phyloP scores from a whole-genome alignment of 1,140 invertebrate species.

The Oreohelix idahoensis region DNA sequence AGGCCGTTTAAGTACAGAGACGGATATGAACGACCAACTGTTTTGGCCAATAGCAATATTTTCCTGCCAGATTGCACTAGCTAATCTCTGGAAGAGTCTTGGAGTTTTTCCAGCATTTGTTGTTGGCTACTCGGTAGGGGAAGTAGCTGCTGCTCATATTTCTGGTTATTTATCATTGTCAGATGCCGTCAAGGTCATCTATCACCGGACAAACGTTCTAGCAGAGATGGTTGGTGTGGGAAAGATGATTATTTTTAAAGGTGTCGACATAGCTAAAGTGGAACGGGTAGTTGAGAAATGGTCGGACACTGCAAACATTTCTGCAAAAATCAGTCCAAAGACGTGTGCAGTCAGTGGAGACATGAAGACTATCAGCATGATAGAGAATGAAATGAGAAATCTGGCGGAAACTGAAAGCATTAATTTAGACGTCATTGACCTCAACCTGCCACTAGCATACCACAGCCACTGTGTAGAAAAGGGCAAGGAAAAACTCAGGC shows the following conservation, averaged over 20 bases:
- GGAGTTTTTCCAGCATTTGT: conserved; percentile 55
- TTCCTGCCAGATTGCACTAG: conserved; percentile 59
- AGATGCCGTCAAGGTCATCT: conserved; percentile 58
- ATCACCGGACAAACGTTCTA: conserved; percentile 48
- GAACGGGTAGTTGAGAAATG: conserved; percentile 30
- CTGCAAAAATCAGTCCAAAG: conserved; percentile 51
- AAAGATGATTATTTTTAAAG: conserved; percentile 54
- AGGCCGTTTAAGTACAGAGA: conserved; percentile 34
- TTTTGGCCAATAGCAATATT: conserved; percentile 57
- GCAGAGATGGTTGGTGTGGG: conserved; percentile 44
- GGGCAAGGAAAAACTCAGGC: conserved; percentile 35
- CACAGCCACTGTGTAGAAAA: conserved; percentile 50
- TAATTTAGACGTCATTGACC: conserved; percentile 30
- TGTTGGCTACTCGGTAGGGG: conserved; percentile 63
- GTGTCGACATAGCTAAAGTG: conserved; percentile 18
- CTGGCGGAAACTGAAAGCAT: background rate
- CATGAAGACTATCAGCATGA: conserved; percentile 28
- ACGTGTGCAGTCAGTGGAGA: conserved; percentile 59
- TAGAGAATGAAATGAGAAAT: conserved; percentile 28
- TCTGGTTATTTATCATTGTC: conserved; percentile 49
- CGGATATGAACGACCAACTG: conserved; percentile 45
- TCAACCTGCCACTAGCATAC: conserved; percentile 52
- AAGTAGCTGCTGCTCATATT: conserved; percentile 59
- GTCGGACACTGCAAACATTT: conserved; percentile 48
- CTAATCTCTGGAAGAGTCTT: conserved; percentile 48